Evolutionary conservation across 2,888 invertebrate genomes (phyloP), one percentile per base, ranked within the genome.

Genomic region (Lasioglossum calceatum): DNA sequence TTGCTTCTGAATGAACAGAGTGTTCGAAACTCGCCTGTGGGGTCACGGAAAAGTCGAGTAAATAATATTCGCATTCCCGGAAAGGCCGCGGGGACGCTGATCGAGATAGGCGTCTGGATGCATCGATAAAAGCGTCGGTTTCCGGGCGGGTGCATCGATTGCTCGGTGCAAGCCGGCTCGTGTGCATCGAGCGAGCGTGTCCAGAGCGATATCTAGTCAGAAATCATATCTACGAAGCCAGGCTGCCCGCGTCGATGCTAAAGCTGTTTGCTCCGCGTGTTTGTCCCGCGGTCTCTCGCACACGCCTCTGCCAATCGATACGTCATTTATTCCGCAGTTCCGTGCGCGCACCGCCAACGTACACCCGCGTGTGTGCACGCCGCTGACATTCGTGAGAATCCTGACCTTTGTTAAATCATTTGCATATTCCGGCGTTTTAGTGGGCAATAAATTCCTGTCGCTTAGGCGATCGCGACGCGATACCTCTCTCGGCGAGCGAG

Each of bases 391-490:
- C 92, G 89, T 91, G 91, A 89, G 92, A 92, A 93, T 93, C 92
- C 93, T 93, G 93, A 94, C 93, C 93, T 94, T 93, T 93, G 93
- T 92, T 92, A 93, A 93, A 92, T 93, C 92, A 94, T 94, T 93
- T 93, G 92, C 94, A 94, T 94, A 93, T 93, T 93, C 93, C 91
- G 92, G 92, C 92, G 91, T 93, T 94, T 94, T 93, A 94, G 92
- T 93, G 92, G 92, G 90, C 91, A 93, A 93, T 94, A 94, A 94
- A 94, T 94, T 93, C 90, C 92, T 91, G 92, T 90, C 93, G 92
- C 93, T 94, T 93, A 91, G 93, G 93, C 93, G 94, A 94, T 95
- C 94, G 91, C 89, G 79, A 39, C 76, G 77, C 87, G 87, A 84
- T 86, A 39, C 36, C 80, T 78, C 80, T 85, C 85, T 90, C 90